Conservation (phyloP, 1,140 invertebrate genomes). For the Magallana gigas region DNA sequence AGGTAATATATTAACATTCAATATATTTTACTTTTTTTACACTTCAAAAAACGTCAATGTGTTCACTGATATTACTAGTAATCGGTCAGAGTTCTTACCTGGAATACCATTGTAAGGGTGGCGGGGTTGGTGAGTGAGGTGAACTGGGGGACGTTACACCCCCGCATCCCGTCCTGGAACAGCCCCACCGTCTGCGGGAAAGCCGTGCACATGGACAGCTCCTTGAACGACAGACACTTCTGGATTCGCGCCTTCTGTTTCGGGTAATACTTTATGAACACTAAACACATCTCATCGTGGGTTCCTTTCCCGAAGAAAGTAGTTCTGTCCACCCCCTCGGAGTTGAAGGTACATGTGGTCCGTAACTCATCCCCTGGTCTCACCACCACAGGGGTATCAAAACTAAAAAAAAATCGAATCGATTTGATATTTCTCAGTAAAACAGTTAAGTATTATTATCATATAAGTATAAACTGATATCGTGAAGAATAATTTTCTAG, state of each 20-base stretch:
- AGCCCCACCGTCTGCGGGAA: not conserved
- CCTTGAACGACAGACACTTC: conserved; percentile 43
- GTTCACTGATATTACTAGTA: not conserved
- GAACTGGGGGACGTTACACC: conserved; percentile 34
- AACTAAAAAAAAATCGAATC: conserved; percentile 35
- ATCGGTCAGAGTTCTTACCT: not conserved
- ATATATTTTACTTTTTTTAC: no score
- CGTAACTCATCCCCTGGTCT: conserved; percentile 41
- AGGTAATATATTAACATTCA: no score
- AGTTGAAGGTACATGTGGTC: conserved; percentile 31
- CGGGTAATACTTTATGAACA: conserved; percentile 42
- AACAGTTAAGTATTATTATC: no score
- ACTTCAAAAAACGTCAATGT: not conserved
- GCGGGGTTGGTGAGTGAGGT: not conserved
- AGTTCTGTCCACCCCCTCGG: not conserved
- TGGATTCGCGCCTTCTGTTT: conserved; percentile 39
- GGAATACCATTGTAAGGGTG: not conserved
- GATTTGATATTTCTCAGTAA: not conserved
- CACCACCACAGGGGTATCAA: conserved; percentile 33
- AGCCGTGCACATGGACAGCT: conserved; percentile 13
- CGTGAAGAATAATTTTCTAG: no score
- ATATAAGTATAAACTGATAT: no score
- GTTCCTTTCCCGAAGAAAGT: conserved; percentile 39
- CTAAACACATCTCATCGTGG: conserved; percentile 47
- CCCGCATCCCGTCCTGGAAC: not conserved